phyloP scores from a whole-genome alignment of 2,797 vertebrate species.

The Amblyopsis hoosieri region DNA sequence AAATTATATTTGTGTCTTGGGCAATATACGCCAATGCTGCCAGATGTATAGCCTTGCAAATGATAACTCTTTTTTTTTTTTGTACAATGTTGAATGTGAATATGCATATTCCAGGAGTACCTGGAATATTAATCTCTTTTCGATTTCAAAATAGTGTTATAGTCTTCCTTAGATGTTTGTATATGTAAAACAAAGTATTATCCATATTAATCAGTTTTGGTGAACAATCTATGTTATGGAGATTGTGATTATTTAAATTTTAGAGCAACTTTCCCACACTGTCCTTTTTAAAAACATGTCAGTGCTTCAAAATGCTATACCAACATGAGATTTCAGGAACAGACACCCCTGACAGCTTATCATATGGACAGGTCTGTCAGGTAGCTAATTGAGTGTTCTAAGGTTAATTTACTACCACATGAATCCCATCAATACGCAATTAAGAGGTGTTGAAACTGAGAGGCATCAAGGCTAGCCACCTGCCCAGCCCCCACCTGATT shows the following conservation, averaged over 20 bases:
- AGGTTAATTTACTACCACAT: conserved; percentile 80
- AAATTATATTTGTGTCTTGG: too few species aligned
- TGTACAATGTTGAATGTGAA: conserved; percentile 12
- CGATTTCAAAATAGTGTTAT: not conserved
- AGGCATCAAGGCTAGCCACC: conserved; percentile 53
- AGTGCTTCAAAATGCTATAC: conserved; percentile 1
- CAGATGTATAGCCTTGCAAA: too few species aligned
- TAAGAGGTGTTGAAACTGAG: conserved; percentile 73
- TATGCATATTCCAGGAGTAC: not conserved
- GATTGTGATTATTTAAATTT: conserved; percentile 2
- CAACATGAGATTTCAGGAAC: conserved; percentile 41
- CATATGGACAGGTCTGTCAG: conserved; percentile 67
- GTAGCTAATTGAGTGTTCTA: conserved; percentile 74
- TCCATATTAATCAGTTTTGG: not conserved
- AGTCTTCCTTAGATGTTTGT: not conserved
- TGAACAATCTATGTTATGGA: conserved; percentile 6
- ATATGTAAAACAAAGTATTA: conserved; percentile 14
- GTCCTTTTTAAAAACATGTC: not conserved
- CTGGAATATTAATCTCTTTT: conserved; percentile 4
- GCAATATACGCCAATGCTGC: too few species aligned
- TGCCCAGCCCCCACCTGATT: conserved; percentile 39
- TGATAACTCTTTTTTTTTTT: not conserved
- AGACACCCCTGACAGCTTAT: conserved; percentile 68
- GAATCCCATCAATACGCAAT: conserved; percentile 83
- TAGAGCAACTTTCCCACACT: too few species aligned